Base-by-base conservation (phyloP, 2,113 vertebrate species). In the Telmatochromis brichardi region DNA sequence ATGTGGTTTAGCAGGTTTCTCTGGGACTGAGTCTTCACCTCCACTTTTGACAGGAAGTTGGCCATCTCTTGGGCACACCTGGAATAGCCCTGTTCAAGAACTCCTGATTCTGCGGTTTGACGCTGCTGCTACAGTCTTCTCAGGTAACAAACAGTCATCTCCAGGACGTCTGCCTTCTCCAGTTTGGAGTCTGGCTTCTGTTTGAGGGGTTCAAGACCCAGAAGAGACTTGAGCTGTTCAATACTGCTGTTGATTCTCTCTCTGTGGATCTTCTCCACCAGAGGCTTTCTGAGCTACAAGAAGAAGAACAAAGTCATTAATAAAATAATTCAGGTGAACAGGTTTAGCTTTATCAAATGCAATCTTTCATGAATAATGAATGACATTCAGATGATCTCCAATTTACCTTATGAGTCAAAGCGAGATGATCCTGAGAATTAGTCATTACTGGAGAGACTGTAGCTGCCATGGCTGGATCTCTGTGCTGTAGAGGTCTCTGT, bases 191-290 rank as follows among this genome's bases (percentile, higher is more conserved):
- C 94, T 51, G 93, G 88, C 83, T 95, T 89, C 89, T 94, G 92
- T 86, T 92, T 89, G 83, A 95, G 90, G 88, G 92, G 42, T 84
- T 96, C 91, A 86, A 92, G 86, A 91, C n/a, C n/a, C n/a, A n/a
- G n/a, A n/a, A n/a, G n/a, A n/a, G n/a, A n/a, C n/a, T n/a, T n/a
- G n/a, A n/a, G n/a, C n/a, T n/a, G n/a, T 89, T 95, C 93, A 19
- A 93, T 96, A 92, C 94, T 92, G 90, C 90, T 94, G 87, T 95
- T 95, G 92, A 95, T 95, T 57, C 92, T 58, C 89, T 96, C 93
- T 94, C 92, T 95, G 87, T 73, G 71, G 78, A 94, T 81, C 82
- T 95, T 96, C 87, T 95, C 94, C 86, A 96, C 93, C 89, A 93
- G 84, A 85, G 93, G 91, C 51, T 94, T 94, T 88, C 89, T 92